Percentiles rank a stretch among this genome's conserved stretches.
phyloP scores from a whole-genome alignment of 2,113 vertebrate species.

The Stictonetta naevosa region DNA sequence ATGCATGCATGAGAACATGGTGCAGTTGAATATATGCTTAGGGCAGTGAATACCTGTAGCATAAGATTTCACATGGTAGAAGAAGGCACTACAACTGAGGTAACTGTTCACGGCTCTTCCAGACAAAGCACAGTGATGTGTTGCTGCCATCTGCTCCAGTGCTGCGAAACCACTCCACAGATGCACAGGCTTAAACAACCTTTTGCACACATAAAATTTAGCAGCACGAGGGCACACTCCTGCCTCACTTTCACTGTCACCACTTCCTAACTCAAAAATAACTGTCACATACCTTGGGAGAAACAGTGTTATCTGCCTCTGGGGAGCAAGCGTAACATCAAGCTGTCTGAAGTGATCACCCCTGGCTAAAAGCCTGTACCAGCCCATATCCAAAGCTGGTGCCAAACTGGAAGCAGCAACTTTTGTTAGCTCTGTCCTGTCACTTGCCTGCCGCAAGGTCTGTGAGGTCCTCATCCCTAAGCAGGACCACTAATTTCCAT shows the following conservation, averaged over 20 bases:
- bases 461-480: neutral
- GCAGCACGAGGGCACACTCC: fast-evolving
- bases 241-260: neutral
- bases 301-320: neutral
- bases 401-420: neutral
- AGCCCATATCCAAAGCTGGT: neutral
- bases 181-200: neutral
- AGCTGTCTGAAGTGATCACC: neutral
- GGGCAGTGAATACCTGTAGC: neutral
- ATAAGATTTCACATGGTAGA: neutral
- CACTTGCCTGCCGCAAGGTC: neutral
- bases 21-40: neutral
- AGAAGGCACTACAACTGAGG: neutral
- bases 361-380: neutral
- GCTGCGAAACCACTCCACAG: neutral
- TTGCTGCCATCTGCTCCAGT: neutral
- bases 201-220: neutral
- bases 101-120: neutral
- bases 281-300: neutral
- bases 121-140: neutral
- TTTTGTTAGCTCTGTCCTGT: neutral
- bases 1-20: neutral
- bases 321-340: neutral
- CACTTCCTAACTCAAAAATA: neutral
- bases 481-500: neutral